phyloP scores from a whole-genome alignment of 92 coral and sea anemone species.

The Galaxea fascicularis region DNA sequence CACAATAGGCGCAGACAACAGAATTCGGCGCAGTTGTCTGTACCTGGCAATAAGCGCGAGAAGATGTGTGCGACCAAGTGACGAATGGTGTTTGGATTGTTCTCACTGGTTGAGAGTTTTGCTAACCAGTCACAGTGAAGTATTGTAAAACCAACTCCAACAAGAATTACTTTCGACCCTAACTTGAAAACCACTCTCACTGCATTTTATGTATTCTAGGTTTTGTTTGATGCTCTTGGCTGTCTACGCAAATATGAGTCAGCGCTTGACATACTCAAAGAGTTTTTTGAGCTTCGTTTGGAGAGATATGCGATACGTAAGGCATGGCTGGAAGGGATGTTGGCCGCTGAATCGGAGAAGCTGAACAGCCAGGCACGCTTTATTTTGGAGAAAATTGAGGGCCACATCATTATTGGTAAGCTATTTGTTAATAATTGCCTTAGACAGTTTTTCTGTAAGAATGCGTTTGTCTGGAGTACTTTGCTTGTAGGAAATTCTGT shows the following conservation, averaged over 20 bases:
- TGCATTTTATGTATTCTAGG: conserved; percentile 48
- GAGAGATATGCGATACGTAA: conserved; percentile 87
- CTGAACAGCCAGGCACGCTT: conserved; percentile 93
- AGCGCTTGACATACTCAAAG: conserved; percentile 71
- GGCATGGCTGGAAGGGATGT: conserved; percentile 92
- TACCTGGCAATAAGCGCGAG: too few relatives aligned
- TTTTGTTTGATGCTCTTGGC: conserved; percentile 90
- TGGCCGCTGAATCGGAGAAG: conserved; percentile 85
- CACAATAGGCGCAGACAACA: too few relatives aligned
- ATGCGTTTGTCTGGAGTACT: too few relatives aligned
- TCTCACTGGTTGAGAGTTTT: too few relatives aligned
- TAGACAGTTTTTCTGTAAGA: too few relatives aligned
- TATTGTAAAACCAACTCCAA: too few relatives aligned
- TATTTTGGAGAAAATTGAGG: conserved; percentile 96
- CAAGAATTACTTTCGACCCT: too few relatives aligned
- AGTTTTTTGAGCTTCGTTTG: conserved; percentile 84
- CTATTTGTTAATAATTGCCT: background rate
- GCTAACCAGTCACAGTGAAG: too few relatives aligned
- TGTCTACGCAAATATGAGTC: conserved; percentile 92
- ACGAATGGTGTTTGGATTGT: too few relatives aligned
- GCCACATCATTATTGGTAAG: conserved; percentile 87
- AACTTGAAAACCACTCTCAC: background rate
- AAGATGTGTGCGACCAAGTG: too few relatives aligned
- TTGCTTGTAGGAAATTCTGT: too few relatives aligned
- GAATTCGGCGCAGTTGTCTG: too few relatives aligned